Percentiles rank a stretch among this genome's conserved stretches.
Conservation (phyloP, 1,140 invertebrate species). For the Drosophila suzukii region DNA sequence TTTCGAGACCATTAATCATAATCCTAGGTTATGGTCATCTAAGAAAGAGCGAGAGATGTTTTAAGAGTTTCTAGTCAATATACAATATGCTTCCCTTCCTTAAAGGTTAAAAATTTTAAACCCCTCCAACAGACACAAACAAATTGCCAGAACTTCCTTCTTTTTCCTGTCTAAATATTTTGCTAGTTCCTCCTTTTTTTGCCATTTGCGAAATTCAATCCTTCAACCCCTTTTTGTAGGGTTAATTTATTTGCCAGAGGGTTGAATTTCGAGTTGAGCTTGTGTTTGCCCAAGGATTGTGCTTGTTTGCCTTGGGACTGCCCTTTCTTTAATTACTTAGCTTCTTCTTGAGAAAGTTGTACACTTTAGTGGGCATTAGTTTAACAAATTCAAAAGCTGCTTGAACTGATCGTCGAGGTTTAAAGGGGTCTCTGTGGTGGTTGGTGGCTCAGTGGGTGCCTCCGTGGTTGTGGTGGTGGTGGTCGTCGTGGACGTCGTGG, state of each 20-base stretch:
- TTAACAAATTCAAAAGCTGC: conserved; percentile 70
- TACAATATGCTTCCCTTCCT: not conserved
- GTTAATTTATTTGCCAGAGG: conserved; percentile 49
- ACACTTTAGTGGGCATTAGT: conserved; percentile 52
- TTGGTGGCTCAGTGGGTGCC: conserved; percentile 41
- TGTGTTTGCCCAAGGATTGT: conserved; percentile 28
- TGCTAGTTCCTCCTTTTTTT: conserved; percentile 16
- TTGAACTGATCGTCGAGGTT: conserved; percentile 73
- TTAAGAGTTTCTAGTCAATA: not conserved
- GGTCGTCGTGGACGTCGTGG: conserved; percentile 55
- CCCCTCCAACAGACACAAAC: not conserved
- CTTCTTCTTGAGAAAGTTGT: conserved; percentile 15
- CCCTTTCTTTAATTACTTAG: conserved; percentile 29
- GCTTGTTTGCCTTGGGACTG: not conserved
- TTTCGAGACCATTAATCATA: conserved; percentile 22
- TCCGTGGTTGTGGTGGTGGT: conserved; percentile 56
- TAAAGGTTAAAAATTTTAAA: not conserved
- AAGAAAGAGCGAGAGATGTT: not conserved
- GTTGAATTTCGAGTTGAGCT: conserved; percentile 33
- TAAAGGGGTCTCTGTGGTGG: conserved; percentile 33
- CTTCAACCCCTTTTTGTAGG: conserved; percentile 28
- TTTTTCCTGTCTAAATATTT: conserved; percentile 14
- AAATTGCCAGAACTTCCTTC: conserved; percentile 9
- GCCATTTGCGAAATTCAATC: conserved; percentile 35
- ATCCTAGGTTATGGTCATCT: not conserved